Conservation (phyloP, 1,140 invertebrate species). For the Ips typographus region DNA sequence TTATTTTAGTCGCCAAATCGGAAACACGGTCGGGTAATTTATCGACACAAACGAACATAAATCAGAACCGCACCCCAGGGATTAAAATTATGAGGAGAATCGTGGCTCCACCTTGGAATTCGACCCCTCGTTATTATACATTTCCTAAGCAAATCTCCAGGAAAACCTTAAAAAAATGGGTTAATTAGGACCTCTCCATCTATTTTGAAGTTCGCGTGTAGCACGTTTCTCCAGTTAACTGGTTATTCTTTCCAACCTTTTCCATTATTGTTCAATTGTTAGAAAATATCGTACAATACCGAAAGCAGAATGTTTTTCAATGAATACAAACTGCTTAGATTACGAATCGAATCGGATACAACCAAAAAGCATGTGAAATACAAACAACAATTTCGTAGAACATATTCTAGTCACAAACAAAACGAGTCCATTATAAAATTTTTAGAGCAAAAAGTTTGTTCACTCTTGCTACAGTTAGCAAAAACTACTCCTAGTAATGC, state of each 20-base stretch:
- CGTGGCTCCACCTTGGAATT: slow-evolving; percentile 3
- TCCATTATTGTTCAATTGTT: background rate
- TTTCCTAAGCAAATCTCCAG: slow-evolving; percentile 6
- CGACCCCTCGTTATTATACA: background rate
- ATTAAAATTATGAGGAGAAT: slow-evolving; percentile 4
- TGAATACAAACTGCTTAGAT: too few species aligned
- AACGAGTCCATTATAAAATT: too few species aligned
- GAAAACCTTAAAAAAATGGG: slow-evolving; percentile 2
- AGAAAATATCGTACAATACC: background rate
- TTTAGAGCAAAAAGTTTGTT: too few species aligned
- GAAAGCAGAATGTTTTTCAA: background rate
- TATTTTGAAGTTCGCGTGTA: slow-evolving; percentile 4
- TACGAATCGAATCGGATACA: too few species aligned
- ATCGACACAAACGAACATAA: slow-evolving; percentile 1
- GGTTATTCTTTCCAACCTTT: background rate
- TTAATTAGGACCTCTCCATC: slow-evolving; percentile 2
- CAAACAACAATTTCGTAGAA: too few species aligned
- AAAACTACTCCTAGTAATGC: too few species aligned
- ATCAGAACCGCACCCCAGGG: slow-evolving; percentile 1
- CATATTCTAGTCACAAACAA: too few species aligned
- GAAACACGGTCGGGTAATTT: too few species aligned
- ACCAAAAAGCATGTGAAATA: too few species aligned
- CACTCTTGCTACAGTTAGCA: too few species aligned
- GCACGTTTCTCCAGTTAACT: background rate
- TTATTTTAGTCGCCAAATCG: too few species aligned